Evolutionary conservation across 2,888 invertebrate species (phyloP).

Genomic region (Drosophila subsilvestris): DNA sequence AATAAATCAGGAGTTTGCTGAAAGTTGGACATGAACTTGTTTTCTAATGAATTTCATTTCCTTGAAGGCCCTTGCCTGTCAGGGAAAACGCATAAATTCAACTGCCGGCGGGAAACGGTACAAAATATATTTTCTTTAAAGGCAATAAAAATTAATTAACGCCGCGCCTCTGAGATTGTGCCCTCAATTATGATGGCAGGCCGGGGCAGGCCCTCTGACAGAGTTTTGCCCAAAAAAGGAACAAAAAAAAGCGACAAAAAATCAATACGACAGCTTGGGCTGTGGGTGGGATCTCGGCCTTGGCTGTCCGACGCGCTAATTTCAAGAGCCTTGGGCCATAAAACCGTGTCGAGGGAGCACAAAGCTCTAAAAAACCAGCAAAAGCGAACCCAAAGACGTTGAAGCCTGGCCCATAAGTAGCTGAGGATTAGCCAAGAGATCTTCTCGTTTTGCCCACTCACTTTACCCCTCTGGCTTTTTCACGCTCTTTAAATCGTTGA

Average conservation of each 20-base stretch:
- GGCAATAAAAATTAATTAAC: constrained; percentile 75
- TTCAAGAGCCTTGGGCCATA: constrained; percentile 51
- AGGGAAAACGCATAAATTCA: constrained; percentile 20
- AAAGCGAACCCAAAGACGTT: constrained; percentile 42
- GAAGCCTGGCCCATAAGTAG: constrained; percentile 47
- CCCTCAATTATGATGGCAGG: constrained; percentile 62
- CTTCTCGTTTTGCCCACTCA: constrained; percentile 12
- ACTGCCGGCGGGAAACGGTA: constrained; percentile 21
- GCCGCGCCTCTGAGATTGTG: constrained; percentile 52
- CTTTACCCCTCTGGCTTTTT: constrained; percentile 1
- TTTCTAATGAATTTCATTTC: constrained; percentile 22
- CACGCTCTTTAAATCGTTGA: constrained; percentile 16
- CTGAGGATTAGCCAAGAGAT: constrained; percentile 40
- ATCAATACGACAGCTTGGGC: constrained; percentile 29
- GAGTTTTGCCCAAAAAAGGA: constrained; percentile 48
- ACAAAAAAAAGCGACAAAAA: constrained; percentile 44
- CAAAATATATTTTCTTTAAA: constrained; percentile 44
- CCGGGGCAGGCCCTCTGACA: constrained; percentile 17
- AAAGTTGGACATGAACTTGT: constrained; percentile 19
- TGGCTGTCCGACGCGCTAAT: constrained; percentile 49
- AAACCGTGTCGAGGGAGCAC: constrained; percentile 52
- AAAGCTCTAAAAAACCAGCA: constrained; percentile 52
- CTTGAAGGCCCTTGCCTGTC: constrained; percentile 21
- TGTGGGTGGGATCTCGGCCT: constrained; percentile 20
- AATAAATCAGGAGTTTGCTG: constrained; percentile 24